Base-by-base conservation (phyloP, 2,113 vertebrate species). In the Tachysurus vachellii region DNA sequence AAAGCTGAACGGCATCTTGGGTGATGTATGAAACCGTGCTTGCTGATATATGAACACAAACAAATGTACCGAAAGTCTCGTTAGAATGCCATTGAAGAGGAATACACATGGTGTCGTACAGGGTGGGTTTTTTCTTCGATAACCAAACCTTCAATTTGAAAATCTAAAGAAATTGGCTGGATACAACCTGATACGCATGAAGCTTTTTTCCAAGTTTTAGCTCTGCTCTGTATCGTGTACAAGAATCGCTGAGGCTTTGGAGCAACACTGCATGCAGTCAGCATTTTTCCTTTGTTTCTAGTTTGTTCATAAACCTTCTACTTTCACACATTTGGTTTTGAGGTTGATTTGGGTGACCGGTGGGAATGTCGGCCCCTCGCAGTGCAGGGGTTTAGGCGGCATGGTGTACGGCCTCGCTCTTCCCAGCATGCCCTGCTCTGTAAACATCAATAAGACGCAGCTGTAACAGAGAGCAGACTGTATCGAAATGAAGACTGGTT, bases 371-470 rank as follows among this genome's bases (percentile, higher is more conserved):
- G 54, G 17, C 10, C 61, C 64, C 64, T 64, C 10, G 64, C 79
- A 13, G 77, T 31, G 13, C 23, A 21, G 64, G n/a, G 64, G 85
- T 81, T 66, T 36, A 81, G 77, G 57, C 75, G 23, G 76, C 44
- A 17, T 61, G 26, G n/a, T 68, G 26, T 8, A 53, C 80, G 21
- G 31, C 61, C 56, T 76, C 50, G 31, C 73, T 79, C 66, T 54
- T 80, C 62, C 44, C 23, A 56, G 82, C 42, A 83, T 31, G 57
- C 53, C 11, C 16, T 36, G 62, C 75, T 88, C 83, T 82, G 75
- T 77, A 86, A 88, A 86, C 84, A 86, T 36, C 57, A 31, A 57
- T 2, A 85, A 68, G 68, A 31, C 57, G 31, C 83, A 82, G 87
- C 87, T 85, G 82, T 21, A 44, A 79, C 44, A 19, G 71, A 88